A percentile compares a stretch with the other conserved stretches of the same genome.
phyloP scores from a whole-genome alignment of 2,113 vertebrate species.

The Onychostruthus taczanowskii region DNA sequence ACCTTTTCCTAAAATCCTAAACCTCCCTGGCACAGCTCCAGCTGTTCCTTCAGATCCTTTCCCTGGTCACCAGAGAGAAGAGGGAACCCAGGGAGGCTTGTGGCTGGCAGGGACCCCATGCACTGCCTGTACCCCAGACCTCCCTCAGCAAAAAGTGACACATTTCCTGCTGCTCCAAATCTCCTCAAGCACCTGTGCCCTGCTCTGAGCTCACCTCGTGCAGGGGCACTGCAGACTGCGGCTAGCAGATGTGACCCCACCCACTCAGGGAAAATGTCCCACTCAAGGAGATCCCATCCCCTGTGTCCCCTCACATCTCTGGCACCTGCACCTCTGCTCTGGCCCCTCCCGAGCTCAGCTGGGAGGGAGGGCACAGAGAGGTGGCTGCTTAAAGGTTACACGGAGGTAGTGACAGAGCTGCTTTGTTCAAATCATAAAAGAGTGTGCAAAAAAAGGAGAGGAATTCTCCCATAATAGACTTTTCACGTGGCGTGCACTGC shows the following conservation, averaged over 20 bases:
- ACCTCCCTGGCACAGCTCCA: neutral
- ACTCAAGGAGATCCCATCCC: neutral
- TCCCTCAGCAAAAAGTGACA: rapidly evolving
- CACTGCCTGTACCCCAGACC: rapidly evolving
- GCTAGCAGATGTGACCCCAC: neutral
- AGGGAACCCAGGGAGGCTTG: neutral
- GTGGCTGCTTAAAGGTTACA: neutral
- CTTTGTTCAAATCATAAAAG: neutral
- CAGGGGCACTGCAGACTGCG: neutral
- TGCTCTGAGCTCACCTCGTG: neutral
- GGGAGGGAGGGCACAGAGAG: neutral
- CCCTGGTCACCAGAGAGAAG: neutral
- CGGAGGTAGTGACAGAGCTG: rapidly evolving
- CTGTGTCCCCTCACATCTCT: rapidly evolving
- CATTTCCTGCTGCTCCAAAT: neutral
- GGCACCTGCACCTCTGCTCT: neutral
- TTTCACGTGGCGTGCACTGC: neutral
- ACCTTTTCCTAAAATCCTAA: rapidly evolving
- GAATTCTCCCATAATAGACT: neutral
- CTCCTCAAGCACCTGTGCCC: neutral
- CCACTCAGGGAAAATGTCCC: neutral
- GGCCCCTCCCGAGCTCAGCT: neutral
- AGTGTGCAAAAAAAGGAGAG: neutral
- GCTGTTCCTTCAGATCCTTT: neutral
- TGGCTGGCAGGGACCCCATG: neutral